Base-by-base conservation (phyloP, 2,888 invertebrate species). In the Plebejus melissa region DNA sequence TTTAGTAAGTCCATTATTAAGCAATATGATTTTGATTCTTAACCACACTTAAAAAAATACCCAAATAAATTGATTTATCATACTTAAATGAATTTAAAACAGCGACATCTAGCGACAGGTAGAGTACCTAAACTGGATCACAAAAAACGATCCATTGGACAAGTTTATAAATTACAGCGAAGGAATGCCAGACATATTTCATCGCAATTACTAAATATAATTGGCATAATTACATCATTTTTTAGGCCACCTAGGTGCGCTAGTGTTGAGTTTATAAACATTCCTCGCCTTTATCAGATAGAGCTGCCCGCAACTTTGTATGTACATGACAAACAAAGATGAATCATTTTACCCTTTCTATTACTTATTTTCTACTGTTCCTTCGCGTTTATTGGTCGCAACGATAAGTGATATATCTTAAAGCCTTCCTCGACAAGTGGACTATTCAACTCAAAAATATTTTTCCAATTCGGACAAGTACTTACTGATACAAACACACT, bases 161-260 rank as follows among this genome's bases (percentile, higher is more conserved):
- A 36, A 32, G 65, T 65, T 65, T 65, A 65, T 65, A 65, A 65
- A 36, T 65, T 65, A 65, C 32, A 65, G 5, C 32, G 65, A 65
- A 65, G 32, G 65, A 1, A 65, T 65, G 32, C 65, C 32, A 13
- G 65, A 90, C 90, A 91, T 91, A 91, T 91, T 91, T 93, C 90
- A 92, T 92, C 84, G 83, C 85, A 89, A 88, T 90, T 88, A 87
- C 84, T 87, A 85, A 85, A 86, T 54, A 72, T 72, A 86, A 88
- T 87, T 89, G 91, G 89, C 87, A 87, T 91, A 91, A 92, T 92
- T 91, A 92, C 89, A 85, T 88, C 90, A 91, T 91, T 91, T 90
- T 84, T 32, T 82, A 83, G 93, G 84, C 93, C 92, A 90, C 93
- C 91, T 91, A 90, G 86, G 81, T 60, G 58, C 71, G 60, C 60